phyloP scores from a whole-genome alignment of 2,888 invertebrate genomes.

The Stenchaetothrips biformis region DNA sequence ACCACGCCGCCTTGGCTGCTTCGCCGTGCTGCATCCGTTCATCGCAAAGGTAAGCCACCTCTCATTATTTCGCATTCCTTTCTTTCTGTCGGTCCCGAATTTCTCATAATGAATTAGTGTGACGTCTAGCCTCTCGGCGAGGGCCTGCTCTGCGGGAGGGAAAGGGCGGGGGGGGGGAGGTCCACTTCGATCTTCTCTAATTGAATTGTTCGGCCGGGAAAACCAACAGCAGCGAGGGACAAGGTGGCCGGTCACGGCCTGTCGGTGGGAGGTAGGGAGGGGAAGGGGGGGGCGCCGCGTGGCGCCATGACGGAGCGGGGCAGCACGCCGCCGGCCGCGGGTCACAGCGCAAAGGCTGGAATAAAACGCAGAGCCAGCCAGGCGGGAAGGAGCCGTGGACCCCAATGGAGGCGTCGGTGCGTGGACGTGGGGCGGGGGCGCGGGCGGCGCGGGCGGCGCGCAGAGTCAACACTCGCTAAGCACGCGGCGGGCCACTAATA shows the following conservation, averaged over 20 bases:
- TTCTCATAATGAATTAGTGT: neutral
- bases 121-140: conserved; percentile 10
- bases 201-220: conserved; percentile 18
- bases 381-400: no score
- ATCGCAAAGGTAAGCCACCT: neutral
- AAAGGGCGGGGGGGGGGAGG: neutral
- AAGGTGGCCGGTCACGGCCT: neutral
- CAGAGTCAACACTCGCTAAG: neutral
- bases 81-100: neutral
- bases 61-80: neutral
- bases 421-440: neutral
- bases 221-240: neutral
- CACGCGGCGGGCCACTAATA: neutral
- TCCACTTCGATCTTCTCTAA: conserved; percentile 14
- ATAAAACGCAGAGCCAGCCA: no score
- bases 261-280: neutral
- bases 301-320: no score
- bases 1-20: neutral
- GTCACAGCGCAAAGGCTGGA: no score
- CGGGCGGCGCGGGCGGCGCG: neutral
- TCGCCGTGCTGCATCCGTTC: neutral
- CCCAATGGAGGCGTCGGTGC: neutral
- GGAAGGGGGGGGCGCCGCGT: neutral
- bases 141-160: neutral
- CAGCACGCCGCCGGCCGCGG: no score